These are phyloP conservation scores for Vireo griseus DNA, from an alignment of 2,797 vertebrate species.

Conservation along the genomic window DNA sequence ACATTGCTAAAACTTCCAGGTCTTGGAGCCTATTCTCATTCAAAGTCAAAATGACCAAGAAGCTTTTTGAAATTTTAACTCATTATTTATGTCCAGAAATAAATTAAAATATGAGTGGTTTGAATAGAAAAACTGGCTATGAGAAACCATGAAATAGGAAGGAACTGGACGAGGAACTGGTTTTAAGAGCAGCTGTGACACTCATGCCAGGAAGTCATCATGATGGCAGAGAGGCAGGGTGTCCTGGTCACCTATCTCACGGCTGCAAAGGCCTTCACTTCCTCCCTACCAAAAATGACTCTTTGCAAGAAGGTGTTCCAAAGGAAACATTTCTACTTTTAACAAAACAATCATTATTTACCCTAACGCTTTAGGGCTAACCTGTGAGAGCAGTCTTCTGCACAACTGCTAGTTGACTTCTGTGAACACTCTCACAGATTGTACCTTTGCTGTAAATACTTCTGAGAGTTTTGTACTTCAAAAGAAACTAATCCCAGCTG, in stretches of 20 bases:
- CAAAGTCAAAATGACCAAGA: background rate
- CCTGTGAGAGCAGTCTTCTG: background rate
- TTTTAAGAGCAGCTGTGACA: background rate
- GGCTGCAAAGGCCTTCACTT: background rate
- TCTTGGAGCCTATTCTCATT: background rate
- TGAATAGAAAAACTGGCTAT: background rate
- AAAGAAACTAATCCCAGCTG: background rate
- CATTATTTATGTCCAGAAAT: constrained; percentile 17
- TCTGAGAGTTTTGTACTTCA: background rate
- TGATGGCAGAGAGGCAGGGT: background rate
- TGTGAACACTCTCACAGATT: background rate
- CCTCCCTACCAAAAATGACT: background rate
- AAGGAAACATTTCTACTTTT: background rate
- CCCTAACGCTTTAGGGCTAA: background rate
- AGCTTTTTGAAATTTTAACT: background rate
- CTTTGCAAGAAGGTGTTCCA: background rate
- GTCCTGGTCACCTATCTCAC: background rate
- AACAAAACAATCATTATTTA: background rate
- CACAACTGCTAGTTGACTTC: background rate
- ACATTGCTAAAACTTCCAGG: background rate
- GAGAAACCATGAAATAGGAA: background rate
- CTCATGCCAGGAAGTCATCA: background rate
- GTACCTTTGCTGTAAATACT: background rate
- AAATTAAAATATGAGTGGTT: background rate
- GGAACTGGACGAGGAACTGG: background rate